These are phyloP conservation scores for Merops nubicus DNA, from an alignment of 2,113 vertebrate species.

Conservation along the genomic window DNA sequence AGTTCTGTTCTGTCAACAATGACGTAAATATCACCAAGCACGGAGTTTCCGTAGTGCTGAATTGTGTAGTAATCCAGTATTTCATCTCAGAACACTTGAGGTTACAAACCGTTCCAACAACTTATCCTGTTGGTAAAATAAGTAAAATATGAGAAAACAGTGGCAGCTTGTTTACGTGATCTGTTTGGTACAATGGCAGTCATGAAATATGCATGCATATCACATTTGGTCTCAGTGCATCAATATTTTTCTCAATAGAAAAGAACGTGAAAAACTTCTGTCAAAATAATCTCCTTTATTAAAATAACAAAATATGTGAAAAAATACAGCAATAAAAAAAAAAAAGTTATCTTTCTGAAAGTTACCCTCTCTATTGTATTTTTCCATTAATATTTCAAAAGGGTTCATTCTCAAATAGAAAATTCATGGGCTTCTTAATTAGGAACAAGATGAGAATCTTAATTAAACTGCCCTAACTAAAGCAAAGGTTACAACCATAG, in stretches of 20 bases:
- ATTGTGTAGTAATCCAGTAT: neutral
- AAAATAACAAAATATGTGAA: neutral
- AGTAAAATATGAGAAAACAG: neutral
- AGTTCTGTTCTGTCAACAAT: conserved; percentile 3
- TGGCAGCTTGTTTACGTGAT: neutral
- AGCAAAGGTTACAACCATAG: neutral
- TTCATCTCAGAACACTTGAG: neutral
- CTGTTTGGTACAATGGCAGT: neutral
- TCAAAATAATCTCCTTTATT: neutral
- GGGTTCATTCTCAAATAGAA: neutral
- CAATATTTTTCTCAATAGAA: neutral
- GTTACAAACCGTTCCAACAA: neutral
- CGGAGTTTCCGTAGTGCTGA: neutral
- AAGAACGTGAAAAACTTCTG: neutral
- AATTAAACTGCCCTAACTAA: conserved; percentile 1
- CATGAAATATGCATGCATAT: neutral
- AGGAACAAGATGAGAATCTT: neutral
- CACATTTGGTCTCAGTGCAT: neutral
- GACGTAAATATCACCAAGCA: neutral
- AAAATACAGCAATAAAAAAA: neutral
- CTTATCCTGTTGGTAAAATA: neutral
- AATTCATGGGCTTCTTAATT: neutral
- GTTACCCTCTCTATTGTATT: neutral
- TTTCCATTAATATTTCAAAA: neutral
- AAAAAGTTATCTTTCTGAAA: neutral